These are phyloP conservation scores for Agrotis clavis DNA, from an alignment of 2,888 invertebrate species.

Conservation along the genomic window DNA sequence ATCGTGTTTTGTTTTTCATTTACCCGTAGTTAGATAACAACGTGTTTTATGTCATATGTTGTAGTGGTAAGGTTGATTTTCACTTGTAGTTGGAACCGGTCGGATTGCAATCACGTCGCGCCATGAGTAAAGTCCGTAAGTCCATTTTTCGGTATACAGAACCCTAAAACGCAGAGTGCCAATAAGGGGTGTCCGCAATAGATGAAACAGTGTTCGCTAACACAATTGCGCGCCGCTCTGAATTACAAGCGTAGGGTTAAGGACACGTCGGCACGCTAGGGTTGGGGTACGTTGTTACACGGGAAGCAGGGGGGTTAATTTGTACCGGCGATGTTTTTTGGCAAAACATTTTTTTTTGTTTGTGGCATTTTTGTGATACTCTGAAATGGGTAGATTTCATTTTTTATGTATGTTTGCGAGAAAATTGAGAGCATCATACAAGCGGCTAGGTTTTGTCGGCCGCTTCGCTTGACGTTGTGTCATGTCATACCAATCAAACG, in stretches of 20 bases:
- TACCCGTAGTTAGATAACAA: no score
- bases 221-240: slow-evolving; percentile 71
- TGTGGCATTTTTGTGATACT: not conserved
- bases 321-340: slow-evolving; percentile 33
- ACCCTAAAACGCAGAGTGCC: slow-evolving; percentile 55
- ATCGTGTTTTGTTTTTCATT: no score
- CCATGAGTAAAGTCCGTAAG: no score
- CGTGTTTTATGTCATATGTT: no score
- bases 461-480: not conserved
- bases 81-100: no score
- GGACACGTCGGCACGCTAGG: slow-evolving; percentile 73
- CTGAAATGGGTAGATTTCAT: not conserved
- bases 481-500: no score
- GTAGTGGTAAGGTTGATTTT: no score
- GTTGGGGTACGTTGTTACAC: slow-evolving; percentile 57
- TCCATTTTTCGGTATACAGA: slow-evolving; percentile 23
- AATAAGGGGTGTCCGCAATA: slow-evolving; percentile 61
- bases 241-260: slow-evolving; percentile 81
- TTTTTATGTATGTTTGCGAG: not conserved
- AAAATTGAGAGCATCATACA: slow-evolving; percentile 4
- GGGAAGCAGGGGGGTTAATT: slow-evolving; percentile 51
- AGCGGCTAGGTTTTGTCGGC: not conserved
- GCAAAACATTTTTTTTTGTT: not conserved
- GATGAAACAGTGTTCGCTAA: slow-evolving; percentile 66
- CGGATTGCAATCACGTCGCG: no score